These are phyloP conservation scores for Helicoverpa assulta DNA, from an alignment of 2,888 invertebrate genomes.

Conservation along the genomic window DNA sequence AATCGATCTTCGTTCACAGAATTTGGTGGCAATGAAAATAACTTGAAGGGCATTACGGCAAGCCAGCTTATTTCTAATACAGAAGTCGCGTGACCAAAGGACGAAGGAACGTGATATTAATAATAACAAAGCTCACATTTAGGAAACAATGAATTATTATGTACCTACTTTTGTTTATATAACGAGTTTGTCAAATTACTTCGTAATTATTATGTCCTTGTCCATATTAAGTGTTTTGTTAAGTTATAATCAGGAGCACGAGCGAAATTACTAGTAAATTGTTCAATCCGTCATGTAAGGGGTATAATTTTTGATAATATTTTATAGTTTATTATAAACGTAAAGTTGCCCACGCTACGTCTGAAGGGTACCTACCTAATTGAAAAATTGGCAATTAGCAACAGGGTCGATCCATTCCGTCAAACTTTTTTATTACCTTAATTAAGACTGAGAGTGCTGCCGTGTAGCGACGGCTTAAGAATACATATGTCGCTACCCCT, in stretches of 20 bases:
- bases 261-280: constrained; percentile 42
- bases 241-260: constrained; percentile 36
- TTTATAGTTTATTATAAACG: constrained; percentile 28
- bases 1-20: constrained; percentile 25
- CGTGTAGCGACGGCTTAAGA: too few relatives aligned
- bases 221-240: constrained; percentile 48
- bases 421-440: constrained; percentile 53
- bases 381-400: constrained; percentile 51
- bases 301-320: constrained; percentile 24
- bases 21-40: constrained; percentile 34
- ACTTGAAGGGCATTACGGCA: constrained; percentile 40
- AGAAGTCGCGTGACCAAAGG: constrained; percentile 66
- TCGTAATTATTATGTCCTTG: constrained; percentile 59
- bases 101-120: constrained; percentile 58
- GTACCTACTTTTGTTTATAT: constrained; percentile 58
- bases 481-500: too few relatives aligned
- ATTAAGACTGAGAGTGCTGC: constrained; percentile 48
- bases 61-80: constrained; percentile 57
- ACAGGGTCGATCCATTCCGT: constrained; percentile 24
- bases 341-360: constrained; percentile 13
- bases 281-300: constrained; percentile 30
- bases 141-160: constrained; percentile 62
- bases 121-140: constrained; percentile 59
- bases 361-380: constrained; percentile 23
- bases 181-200: constrained; percentile 56